phyloP scores from a whole-genome alignment of 2,113 vertebrate genomes.

The Excalfactoria chinensis region DNA sequence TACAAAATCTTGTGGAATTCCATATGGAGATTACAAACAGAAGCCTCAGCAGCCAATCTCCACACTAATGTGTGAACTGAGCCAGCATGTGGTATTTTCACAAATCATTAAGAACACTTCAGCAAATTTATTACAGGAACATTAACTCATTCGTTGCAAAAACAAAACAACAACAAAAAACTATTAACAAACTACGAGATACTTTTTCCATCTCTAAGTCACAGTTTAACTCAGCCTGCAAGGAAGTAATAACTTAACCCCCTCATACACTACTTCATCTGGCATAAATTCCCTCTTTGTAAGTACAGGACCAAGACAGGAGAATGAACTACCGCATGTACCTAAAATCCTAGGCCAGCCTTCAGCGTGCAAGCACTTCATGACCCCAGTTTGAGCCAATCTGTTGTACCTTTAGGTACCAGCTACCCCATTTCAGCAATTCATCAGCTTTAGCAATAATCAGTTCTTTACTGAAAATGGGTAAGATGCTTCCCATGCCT shows the following conservation, averaged over 20 bases:
- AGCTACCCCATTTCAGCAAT: neutral
- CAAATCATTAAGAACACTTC: neutral
- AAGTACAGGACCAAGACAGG: rapidly evolving
- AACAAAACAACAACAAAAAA: neutral
- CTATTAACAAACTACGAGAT: neutral
- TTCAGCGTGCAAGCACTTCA: neutral
- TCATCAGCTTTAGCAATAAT: neutral
- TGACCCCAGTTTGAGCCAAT: neutral
- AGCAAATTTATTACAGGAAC: neutral
- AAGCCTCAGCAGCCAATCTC: neutral
- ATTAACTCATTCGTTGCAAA: neutral
- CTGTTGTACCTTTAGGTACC: neutral
- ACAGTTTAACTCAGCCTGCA: neutral
- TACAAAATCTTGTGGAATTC: neutral
- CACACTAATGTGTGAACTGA: neutral
- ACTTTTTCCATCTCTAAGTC: neutral
- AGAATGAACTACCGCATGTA: neutral
- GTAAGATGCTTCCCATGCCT: neutral
- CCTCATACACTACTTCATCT: neutral
- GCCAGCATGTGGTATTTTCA: constrained; percentile 1
- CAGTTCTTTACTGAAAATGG: too few species aligned
- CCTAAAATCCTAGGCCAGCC: neutral
- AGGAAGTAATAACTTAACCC: neutral
- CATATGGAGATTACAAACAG: neutral
- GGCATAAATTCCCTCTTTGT: neutral